Evolutionary conservation across 2,113 vertebrate species (phyloP).

Genomic region (Ifrita kowaldi): DNA sequence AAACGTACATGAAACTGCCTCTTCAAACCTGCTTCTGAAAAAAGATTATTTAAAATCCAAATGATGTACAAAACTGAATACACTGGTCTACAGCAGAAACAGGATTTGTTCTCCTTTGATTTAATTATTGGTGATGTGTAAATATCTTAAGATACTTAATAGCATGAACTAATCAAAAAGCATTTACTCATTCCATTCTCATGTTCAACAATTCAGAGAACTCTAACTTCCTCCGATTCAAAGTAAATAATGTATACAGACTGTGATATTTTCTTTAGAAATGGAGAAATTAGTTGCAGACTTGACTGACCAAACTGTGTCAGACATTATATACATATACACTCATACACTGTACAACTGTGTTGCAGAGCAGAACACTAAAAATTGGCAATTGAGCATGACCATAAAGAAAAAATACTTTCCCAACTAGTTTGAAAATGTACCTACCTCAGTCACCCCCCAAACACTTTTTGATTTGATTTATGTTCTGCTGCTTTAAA

Average conservation of each 20-base stretch:
- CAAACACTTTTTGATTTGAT: conserved; percentile 44
- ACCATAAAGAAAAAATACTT: conserved; percentile 39
- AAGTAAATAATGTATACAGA: background rate
- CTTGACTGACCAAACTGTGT: background rate
- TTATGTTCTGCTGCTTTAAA: conserved; percentile 70
- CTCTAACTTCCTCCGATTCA: background rate
- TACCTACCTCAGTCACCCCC: conserved; percentile 60
- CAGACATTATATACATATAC: background rate
- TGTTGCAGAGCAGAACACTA: background rate
- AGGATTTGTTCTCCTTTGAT: background rate
- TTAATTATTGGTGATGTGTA: background rate
- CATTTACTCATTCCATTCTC: background rate
- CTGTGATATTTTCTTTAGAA: background rate
- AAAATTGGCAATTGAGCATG: conserved; percentile 27
- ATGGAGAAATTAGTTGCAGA: background rate
- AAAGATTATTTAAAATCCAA: background rate
- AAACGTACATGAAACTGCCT: background rate
- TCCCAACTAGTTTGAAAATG: conserved; percentile 50
- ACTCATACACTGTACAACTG: background rate
- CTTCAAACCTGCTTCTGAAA: background rate
- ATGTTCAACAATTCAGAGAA: background rate
- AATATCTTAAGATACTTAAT: background rate
- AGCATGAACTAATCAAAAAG: background rate
- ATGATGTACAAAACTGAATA: background rate
- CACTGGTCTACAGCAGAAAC: background rate